phyloP scores from a whole-genome alignment of 2,888 invertebrate genomes.

The Melinopterus prodromus region DNA sequence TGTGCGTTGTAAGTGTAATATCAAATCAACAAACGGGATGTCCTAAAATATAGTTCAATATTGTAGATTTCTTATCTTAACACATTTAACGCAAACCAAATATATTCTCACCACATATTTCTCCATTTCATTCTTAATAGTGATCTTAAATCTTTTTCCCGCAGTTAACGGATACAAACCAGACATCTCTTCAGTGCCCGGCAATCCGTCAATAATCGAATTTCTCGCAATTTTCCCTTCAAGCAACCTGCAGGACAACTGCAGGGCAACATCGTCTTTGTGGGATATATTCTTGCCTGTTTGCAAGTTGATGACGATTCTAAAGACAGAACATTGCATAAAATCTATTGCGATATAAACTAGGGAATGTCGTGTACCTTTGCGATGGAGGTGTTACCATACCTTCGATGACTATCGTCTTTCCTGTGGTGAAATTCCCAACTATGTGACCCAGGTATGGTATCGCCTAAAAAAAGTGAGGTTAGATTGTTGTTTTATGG shows the following conservation, averaged over 20 bases:
- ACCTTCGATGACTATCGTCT: conserved; percentile 77
- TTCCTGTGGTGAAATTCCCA: conserved; percentile 73
- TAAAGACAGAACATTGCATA: conserved; percentile 47
- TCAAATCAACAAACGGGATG: too few relatives aligned
- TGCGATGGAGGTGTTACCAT: conserved; percentile 67
- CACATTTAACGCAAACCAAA: background rate
- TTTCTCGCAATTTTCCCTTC: conserved; percentile 68
- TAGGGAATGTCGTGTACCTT: conserved; percentile 59
- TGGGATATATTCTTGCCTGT: conserved; percentile 76
- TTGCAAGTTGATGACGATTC: conserved; percentile 80
- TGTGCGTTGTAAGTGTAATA: too few relatives aligned
- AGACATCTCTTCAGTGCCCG: conserved; percentile 68
- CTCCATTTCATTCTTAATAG: conserved; percentile 70
- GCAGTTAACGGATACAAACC: conserved; percentile 67
- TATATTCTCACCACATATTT: conserved; percentile 42
- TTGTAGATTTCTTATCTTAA: too few relatives aligned
- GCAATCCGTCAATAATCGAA: conserved; percentile 63
- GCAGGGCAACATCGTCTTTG: conserved; percentile 78
- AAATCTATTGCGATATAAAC: background rate
- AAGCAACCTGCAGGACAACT: conserved; percentile 69
- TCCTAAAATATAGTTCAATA: too few relatives aligned
- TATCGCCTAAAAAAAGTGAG: conserved; percentile 64
- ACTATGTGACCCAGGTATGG: conserved; percentile 75
- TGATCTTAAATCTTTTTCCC: conserved; percentile 76
- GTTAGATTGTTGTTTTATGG: background rate